Percentiles rank a stretch among this genome's conserved stretches.
Conservation (phyloP, 2,888 invertebrate genomes). For the Mycalesis mineus region DNA sequence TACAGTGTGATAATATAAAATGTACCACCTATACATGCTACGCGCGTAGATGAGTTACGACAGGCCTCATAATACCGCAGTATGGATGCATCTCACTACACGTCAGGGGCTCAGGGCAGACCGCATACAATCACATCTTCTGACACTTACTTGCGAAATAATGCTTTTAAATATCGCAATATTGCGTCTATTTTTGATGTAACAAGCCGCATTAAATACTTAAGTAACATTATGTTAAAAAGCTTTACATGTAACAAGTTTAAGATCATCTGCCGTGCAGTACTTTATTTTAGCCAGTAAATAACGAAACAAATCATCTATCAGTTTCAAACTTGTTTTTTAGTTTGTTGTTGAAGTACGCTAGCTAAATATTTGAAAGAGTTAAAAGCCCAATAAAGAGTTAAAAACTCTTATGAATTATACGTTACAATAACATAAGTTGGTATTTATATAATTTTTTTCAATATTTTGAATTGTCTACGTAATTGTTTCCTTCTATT, state of each 20-base stretch:
- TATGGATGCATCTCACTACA: constrained; percentile 3
- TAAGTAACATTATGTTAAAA: not conserved
- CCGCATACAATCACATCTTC: not conserved
- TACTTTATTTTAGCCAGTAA: too few relatives aligned
- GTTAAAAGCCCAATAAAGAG: too few relatives aligned
- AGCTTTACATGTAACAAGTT: not conserved
- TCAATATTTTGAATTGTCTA: too few relatives aligned
- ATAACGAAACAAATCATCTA: too few relatives aligned
- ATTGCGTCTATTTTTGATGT: not conserved
- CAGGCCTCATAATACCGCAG: not conserved
- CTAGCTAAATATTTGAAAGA: too few relatives aligned
- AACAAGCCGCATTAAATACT: not conserved
- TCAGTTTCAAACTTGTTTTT: too few relatives aligned
- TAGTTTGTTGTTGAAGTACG: too few relatives aligned
- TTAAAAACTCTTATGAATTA: too few relatives aligned
- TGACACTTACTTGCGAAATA: not conserved
- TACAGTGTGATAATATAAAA: not conserved
- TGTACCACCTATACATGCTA: not conserved
- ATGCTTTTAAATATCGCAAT: not conserved
- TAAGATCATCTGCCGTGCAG: too few relatives aligned
- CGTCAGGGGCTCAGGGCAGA: constrained; percentile 2
- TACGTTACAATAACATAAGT: too few relatives aligned
- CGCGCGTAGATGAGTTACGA: not conserved
- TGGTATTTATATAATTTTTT: too few relatives aligned
- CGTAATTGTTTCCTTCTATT: too few relatives aligned